phyloP scores from a whole-genome alignment of 2,888 invertebrate species.

The Athalia rosae region DNA sequence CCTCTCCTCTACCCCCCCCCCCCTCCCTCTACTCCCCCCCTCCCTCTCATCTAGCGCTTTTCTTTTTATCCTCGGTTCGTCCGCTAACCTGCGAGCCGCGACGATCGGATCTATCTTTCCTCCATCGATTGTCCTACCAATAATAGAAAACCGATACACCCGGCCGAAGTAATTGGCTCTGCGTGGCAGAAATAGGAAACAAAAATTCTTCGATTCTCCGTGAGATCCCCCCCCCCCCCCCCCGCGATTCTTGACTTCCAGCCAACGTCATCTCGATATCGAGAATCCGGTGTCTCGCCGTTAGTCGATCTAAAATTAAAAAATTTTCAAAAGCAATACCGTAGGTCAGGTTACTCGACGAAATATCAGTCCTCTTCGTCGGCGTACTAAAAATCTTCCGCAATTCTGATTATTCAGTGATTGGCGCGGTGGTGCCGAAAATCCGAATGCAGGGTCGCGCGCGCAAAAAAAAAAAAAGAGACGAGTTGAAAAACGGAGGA shows the following conservation, averaged over 20 bases:
- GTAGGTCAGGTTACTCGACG: no score
- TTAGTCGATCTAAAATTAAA: no score
- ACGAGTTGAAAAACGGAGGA: no score
- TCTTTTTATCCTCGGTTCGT: background rate
- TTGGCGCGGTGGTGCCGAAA: no score
- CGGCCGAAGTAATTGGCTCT: conserved; percentile 29
- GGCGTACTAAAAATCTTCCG: no score
- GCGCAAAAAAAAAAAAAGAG: no score
- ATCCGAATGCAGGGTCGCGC: no score
- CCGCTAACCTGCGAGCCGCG: conserved; percentile 2
- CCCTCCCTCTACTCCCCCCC: background rate
- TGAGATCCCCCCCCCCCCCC: no score
- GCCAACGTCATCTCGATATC: background rate
- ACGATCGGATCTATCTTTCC: conserved; percentile 19
- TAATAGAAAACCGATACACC: conserved; percentile 32
- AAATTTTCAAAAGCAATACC: no score
- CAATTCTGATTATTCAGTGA: no score
- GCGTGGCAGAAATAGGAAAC: conserved; percentile 34
- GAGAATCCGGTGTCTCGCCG: background rate
- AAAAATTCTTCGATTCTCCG: conserved; percentile 20
- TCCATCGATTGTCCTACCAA: conserved; percentile 36
- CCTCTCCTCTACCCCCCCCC: no score
- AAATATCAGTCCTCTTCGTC: no score
- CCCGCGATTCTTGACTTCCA: conserved; percentile 1
- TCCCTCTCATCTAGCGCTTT: background rate